Base-by-base conservation (phyloP, 2,888 invertebrate species). In the Villa cingulata region DNA sequence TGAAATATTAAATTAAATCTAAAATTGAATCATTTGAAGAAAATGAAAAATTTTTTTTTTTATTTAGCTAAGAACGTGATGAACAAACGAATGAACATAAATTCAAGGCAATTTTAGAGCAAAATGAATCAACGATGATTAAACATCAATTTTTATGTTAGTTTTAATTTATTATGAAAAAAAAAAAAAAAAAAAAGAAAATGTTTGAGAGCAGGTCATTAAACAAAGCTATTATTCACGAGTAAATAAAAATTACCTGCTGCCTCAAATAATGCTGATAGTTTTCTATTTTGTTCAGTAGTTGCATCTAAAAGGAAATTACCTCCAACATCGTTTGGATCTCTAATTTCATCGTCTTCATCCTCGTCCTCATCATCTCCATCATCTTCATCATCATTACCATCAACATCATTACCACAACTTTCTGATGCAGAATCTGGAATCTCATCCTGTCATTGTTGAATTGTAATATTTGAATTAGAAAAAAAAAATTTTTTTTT, bases 241-340 rank as follows among this genome's bases (percentile, higher is more conserved):
- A n/a, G n/a, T n/a, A n/a, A n/a, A n/a, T n/a, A n/a, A 12, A 12
- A 32, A 9, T 58, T 59, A 67, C 70, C 79, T 65, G 94, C 94
- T 63, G 91, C 94, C 75, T 95, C 91, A 55, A 95, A 78, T 56
- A 96, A 76, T 55, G 92, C 91, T 72, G 92, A 91, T 51, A 96
- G 78, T 58, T 91, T 65, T 45, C 63, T 62, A 51, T 61, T 60
- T 44, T 65, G 65, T 55, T 67, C 66, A 42, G 61, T 62, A 42
- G 60, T 60, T 32, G 77, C 70, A 61, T 76, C 75, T 54, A 76
- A 70, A 40, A 66, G 54, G 50, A 68, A 69, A 55, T 63, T 62
- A 17, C 65, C 64, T 39, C 62, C 61, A 42, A 62, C 61, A 52
- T 64, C 63, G 49, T 58, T 59, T 16, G 64, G 59, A 57, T 65